Percentiles rank a stretch among this genome's conserved stretches.
phyloP scores from a whole-genome alignment of 1,140 invertebrate genomes.

The Schmidtea mediterranea region DNA sequence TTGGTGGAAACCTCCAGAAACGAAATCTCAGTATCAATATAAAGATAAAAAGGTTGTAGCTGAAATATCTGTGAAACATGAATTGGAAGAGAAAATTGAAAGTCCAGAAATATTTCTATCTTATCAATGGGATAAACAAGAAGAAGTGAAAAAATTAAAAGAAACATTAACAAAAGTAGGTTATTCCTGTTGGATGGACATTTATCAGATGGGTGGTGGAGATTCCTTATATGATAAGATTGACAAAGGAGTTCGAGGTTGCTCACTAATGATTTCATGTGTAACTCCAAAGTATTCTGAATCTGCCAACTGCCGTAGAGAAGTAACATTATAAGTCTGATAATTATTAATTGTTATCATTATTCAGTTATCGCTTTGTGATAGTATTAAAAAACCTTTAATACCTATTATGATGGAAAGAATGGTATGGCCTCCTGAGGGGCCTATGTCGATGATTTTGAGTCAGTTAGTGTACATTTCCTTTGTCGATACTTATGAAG shows the following conservation, averaged over 20 bases:
- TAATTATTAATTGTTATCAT: no score
- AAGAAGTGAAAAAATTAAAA: slow-evolving; percentile 16
- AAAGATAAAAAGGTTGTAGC: slow-evolving; percentile 9
- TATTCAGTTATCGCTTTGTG: slow-evolving; percentile 11
- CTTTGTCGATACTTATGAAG: slow-evolving; percentile 9
- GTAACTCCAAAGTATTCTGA: slow-evolving; percentile 18
- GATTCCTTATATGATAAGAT: slow-evolving; percentile 23
- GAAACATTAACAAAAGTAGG: slow-evolving; percentile 13
- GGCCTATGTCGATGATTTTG: slow-evolving; percentile 20
- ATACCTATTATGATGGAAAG: slow-evolving; percentile 18
- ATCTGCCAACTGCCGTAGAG: slow-evolving; percentile 18
- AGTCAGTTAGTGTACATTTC: slow-evolving; percentile 17
- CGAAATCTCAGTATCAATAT: slow-evolving; percentile 12
- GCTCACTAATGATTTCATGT: slow-evolving; percentile 15
- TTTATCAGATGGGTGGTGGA: slow-evolving; percentile 23
- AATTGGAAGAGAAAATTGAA: background rate
- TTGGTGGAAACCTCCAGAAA: slow-evolving; percentile 15
- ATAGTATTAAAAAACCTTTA: slow-evolving; percentile 18
- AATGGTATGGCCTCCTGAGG: slow-evolving; percentile 17
- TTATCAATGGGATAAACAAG: slow-evolving; percentile 22
- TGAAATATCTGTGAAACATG: background rate
- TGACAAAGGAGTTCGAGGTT: slow-evolving; percentile 17
- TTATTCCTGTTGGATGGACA: slow-evolving; percentile 20
- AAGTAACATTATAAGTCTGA: slow-evolving; percentile 10
- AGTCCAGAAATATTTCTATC: slow-evolving; percentile 17